Evolutionary conservation across 2,888 invertebrate genomes (phyloP), one percentile per base, ranked within the genome.

Genomic region (Phragmatobia fuliginosa): DNA sequence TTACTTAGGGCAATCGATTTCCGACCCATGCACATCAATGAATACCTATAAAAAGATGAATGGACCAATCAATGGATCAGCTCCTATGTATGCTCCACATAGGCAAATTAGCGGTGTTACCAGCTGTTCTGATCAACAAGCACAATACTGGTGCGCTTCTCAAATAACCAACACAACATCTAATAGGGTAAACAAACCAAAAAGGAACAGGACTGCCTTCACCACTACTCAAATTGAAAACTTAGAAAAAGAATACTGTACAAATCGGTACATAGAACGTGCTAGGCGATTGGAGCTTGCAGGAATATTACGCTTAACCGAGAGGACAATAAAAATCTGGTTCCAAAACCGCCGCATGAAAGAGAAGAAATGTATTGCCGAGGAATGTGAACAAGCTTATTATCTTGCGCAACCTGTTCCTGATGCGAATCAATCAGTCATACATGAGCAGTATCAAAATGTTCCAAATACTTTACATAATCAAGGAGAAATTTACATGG

Each of bases 331-430:
- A 62, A 98, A 98, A 88, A 97, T 98, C 52, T 98, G 98, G 98
- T 98, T 98, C 87, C 98, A 98, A 85, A 98, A 98, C 86, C 94
- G 97, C 0, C 92, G 97, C 0, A 98, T 98, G 97, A 97, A 97
- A 76, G 95, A 93, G 82, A 97, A 97, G 86, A 97, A 97, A 83
- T 96, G 96, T 72, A 91, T 91, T 70, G 69, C 85, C 1, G 91
- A 91, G 67, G 89, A 89, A 36, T 81, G 80, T 0, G 90, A 91
- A 73, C 91, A 90, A 49, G 83, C 87, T 0, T 88, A 83, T 0
- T 88, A 83, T 38, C 89, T 88, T 11, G 87, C 87, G 0, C 88
- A 86, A 64, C 85, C 87, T 3, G 85, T 87, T 0, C 80, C 87
- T 0, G 90, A 89, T 41, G 69, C 83, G 33, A 79, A 75, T 82